Evolutionary conservation across 2,888 invertebrate species (phyloP).

Genomic region (Drymonia ruficornis): DNA sequence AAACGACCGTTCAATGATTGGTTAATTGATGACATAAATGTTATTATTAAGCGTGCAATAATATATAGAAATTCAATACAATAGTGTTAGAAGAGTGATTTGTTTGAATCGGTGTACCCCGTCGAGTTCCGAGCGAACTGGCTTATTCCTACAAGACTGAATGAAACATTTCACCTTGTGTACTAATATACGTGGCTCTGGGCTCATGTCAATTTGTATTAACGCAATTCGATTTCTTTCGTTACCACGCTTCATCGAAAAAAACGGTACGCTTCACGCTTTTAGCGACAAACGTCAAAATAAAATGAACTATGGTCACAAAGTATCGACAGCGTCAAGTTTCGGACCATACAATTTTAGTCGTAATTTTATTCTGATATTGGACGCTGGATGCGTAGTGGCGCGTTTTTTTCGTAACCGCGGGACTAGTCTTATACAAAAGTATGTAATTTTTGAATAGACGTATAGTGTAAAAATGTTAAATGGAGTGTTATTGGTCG

Average conservation of each 20-base stretch:
- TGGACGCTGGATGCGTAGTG: background rate
- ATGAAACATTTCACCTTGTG: slow-evolving; percentile 72
- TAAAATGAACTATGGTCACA: background rate
- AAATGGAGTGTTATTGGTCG: slow-evolving; percentile 19
- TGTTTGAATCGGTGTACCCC: slow-evolving; percentile 68
- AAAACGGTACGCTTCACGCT: background rate
- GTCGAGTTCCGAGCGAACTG: slow-evolving; percentile 65
- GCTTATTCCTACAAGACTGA: slow-evolving; percentile 78
- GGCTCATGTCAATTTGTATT: slow-evolving; percentile 75
- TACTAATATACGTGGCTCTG: slow-evolving; percentile 59
- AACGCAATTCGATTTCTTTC: slow-evolving; percentile 47
- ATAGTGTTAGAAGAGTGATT: slow-evolving; percentile 65
- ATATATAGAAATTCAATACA: slow-evolving; percentile 73
- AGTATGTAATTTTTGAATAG: slow-evolving; percentile 49
- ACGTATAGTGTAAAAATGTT: slow-evolving; percentile 23
- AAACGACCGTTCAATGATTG: slow-evolving; percentile 48
- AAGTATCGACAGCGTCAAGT: no score
- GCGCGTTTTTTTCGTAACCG: background rate
- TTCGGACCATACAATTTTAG: no score
- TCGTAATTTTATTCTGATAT: no score
- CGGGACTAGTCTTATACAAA: slow-evolving; percentile 39
- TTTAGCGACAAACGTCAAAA: background rate
- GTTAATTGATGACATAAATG: slow-evolving; percentile 55
- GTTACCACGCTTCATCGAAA: slow-evolving; percentile 9
- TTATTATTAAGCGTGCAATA: slow-evolving; percentile 78